phyloP scores from a whole-genome alignment of 1,140 invertebrate species.

The Andricus grossulariae region DNA sequence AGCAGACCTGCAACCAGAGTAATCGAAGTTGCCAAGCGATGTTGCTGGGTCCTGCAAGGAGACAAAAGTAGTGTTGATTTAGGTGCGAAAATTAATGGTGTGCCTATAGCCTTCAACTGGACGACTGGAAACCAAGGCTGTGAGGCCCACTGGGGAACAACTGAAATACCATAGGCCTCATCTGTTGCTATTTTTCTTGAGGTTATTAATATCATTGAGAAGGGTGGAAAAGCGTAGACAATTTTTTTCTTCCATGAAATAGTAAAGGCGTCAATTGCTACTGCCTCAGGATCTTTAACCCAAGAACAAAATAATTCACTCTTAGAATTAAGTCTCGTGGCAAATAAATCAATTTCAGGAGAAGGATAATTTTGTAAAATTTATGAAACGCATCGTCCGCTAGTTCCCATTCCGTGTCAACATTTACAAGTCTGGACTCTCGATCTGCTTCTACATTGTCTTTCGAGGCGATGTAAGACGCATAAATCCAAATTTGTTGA shows the following conservation, averaged over 20 bases:
- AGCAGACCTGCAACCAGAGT: too few relatives aligned
- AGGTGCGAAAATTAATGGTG: background rate
- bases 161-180: background rate
- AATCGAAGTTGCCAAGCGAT: background rate
- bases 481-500: background rate
- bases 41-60: background rate
- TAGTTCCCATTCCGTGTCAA: background rate
- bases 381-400: background rate
- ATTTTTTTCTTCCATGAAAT: too few relatives aligned
- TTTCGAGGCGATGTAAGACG: background rate
- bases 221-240: background rate
- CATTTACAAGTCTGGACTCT: background rate
- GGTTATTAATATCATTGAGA: background rate
- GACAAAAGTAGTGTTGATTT: background rate
- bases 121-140: constrained; percentile 11
- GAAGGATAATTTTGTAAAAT: background rate
- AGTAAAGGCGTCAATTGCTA: too few relatives aligned
- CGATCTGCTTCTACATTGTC: background rate
- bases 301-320: background rate
- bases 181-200: background rate
- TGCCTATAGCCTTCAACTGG: constrained; percentile 13
- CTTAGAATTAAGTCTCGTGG: background rate
- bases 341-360: background rate
- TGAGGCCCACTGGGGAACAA: background rate
- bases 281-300: too few relatives aligned